Evolutionary conservation across 2,113 vertebrate species (phyloP), one percentile per base, ranked within the genome.

Genomic region (Sinosuthora webbiana): DNA sequence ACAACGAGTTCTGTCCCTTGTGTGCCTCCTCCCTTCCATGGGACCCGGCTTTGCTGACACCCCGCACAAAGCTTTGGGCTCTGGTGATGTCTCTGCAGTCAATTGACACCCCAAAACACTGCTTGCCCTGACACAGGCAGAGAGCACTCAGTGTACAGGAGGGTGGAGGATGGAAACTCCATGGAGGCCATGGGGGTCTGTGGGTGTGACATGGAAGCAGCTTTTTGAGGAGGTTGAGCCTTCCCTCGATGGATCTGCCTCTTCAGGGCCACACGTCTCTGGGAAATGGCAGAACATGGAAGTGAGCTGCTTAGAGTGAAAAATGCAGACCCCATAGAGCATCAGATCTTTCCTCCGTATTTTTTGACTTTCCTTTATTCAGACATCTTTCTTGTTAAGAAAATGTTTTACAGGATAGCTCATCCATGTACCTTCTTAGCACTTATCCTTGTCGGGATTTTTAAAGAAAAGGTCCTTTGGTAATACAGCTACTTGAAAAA

Each of bases 181-280:
- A 2, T 42, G 45, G 31, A 52, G 35, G 25, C 30, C 12, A 0
- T 7, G 37, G 19, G 4, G 30, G 5, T 2, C 0, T 11, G 10
- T 22, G 42, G 45, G 15, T 47, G 6, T 2, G 3, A 25, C 6
- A 30, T 25, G 64, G 50, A 57, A 55, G 35, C 42, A 27, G 30
- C n/a, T 49, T 11, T 10, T 28, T 1, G 3, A 53, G 55, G 45
- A 80, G n/a, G 23, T 23, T 8, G 5, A 52, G 35, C 52, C 39
- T 83, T 57, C 1, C 0, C 24, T 62, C 62, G 9, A 2, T 22
- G 21, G 25, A 41, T 60, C 41, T 78, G 47, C 22, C 33, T 85
- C 49, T 56, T n/a, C 9, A 41, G 50, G 44, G 69, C 56, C 8
- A 2, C 12, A 0, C 17, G 15, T 14, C 28, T 60, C 41, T 56